phyloP scores from a whole-genome alignment of 2,113 vertebrate species.

The Brachyhypopomus gauderio region DNA sequence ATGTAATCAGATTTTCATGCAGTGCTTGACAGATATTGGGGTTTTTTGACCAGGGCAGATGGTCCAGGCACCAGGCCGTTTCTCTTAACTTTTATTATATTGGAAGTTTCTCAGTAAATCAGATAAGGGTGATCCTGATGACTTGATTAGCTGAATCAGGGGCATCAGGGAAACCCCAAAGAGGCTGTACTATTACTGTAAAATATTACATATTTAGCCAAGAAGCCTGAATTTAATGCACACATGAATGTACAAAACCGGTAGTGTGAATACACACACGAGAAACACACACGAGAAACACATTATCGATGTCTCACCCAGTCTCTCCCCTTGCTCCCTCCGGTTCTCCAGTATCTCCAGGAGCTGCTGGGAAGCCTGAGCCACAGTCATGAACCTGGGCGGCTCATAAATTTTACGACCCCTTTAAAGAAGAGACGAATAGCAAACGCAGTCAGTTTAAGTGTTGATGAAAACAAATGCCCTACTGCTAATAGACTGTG shows the following conservation, averaged over 20 bases:
- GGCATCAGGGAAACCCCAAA: too few species aligned
- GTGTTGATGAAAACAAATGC: not conserved
- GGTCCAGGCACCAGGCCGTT: not conserved
- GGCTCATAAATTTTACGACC: conserved; percentile 91
- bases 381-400: conserved; percentile 89
- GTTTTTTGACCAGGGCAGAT: conserved; percentile 5
- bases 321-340: conserved; percentile 74
- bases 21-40: conserved; percentile 22
- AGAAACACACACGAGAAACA: not conserved
- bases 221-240: too few species aligned
- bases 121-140: not conserved
- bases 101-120: not conserved
- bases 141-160: not conserved
- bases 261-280: not conserved
- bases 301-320: conserved; percentile 74
- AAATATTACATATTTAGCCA: too few species aligned
- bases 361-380: conserved; percentile 88
- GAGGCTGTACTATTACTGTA: too few species aligned
- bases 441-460: conserved; percentile 3
- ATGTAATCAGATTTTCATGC: conserved; percentile 31
- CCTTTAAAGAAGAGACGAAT: conserved; percentile 66
- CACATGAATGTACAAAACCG: not conserved
- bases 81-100: not conserved
- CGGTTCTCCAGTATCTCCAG: conserved; percentile 84
- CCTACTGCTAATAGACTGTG: conserved; percentile 9